These are phyloP conservation scores for Acleris literana DNA, from an alignment of 2,888 invertebrate genomes.

Conservation along the genomic window DNA sequence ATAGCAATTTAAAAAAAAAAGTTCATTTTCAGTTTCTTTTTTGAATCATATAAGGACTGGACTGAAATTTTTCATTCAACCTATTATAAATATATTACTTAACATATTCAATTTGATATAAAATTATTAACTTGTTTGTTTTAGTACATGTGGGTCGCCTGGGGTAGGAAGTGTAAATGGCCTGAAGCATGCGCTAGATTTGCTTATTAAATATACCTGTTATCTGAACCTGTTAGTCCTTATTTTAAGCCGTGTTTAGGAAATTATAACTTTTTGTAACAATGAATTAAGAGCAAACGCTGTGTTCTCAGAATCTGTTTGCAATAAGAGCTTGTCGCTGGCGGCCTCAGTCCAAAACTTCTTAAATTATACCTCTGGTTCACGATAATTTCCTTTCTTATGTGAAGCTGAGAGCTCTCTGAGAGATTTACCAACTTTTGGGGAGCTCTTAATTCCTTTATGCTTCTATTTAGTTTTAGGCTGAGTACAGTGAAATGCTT, in stretches of 20 bases:
- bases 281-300: slow-evolving; percentile 41
- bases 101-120: no score
- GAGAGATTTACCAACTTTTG: slow-evolving; percentile 57
- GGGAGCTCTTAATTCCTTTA: slow-evolving; percentile 59
- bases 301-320: slow-evolving; percentile 42
- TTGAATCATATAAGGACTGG: no score
- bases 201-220: not conserved
- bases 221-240: not conserved
- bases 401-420: slow-evolving; percentile 64
- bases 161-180: no score
- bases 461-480: slow-evolving; percentile 13
- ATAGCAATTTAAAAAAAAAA: no score
- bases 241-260: slow-evolving; percentile 3
- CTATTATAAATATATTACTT: no score
- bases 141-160: no score
- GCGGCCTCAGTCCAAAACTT: slow-evolving; percentile 56
- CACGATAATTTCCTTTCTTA: slow-evolving; percentile 73
- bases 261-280: slow-evolving; percentile 25
- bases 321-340: slow-evolving; percentile 52
- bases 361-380: slow-evolving; percentile 65
- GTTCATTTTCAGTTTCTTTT: no score
- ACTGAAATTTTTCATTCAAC: no score
- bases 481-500: not conserved
- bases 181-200: no score
- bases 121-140: no score